phyloP scores from a whole-genome alignment of 2,113 vertebrate genomes.

The Manacus vitellinus region DNA sequence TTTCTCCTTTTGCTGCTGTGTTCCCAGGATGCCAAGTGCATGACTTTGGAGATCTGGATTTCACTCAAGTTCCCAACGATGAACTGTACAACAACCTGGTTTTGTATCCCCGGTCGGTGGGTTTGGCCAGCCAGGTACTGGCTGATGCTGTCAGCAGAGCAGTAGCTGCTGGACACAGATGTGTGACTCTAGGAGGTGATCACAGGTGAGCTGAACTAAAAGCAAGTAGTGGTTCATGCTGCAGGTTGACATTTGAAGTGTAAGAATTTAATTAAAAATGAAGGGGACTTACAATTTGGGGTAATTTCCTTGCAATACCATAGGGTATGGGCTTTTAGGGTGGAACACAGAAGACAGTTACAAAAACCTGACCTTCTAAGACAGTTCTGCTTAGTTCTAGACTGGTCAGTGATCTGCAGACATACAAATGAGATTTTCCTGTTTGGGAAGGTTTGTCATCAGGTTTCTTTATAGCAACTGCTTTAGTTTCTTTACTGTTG shows the following conservation, averaged over 20 bases:
- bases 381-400: neutral
- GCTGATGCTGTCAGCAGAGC: conserved; percentile 85
- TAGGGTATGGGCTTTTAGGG: neutral
- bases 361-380: neutral
- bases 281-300: accelerated
- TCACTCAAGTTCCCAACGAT: conserved; percentile 88
- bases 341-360: neutral
- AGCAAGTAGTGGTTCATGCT: neutral
- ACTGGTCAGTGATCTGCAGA: neutral
- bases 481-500: neutral
- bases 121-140: conserved; percentile 85
- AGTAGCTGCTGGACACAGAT: conserved; percentile 85
- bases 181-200: conserved; percentile 92
- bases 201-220: conserved; percentile 84
- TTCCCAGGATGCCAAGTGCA: conserved; percentile 86
- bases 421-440: neutral
- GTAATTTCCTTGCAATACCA: neutral
- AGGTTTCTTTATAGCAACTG: neutral
- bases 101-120: conserved; percentile 89
- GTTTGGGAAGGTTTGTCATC: neutral
- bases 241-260: neutral
- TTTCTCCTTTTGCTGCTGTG: neutral
- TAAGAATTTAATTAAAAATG: neutral
- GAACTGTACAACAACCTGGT: conserved; percentile 88
- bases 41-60: conserved; percentile 91